Evolutionary conservation across 1,140 invertebrate genomes (phyloP).

Genomic region (Drosophila prosaltans): DNA sequence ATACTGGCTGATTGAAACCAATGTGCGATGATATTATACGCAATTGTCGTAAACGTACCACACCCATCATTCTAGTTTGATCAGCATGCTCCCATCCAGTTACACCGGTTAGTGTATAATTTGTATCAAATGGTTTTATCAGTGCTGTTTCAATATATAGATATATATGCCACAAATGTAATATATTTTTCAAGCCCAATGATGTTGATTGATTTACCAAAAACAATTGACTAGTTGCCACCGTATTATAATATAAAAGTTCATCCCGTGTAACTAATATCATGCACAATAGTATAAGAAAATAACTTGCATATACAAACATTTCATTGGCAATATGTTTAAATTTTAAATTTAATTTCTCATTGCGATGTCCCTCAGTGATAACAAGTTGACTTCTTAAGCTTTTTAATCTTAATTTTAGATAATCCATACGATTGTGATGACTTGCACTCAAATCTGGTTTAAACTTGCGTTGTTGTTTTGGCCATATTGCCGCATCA

Average conservation of each 20-base stretch:
- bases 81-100: conserved; percentile 40
- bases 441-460: conserved; percentile 1
- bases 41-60: conserved; percentile 62
- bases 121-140: conserved; percentile 41
- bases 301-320: conserved; percentile 48
- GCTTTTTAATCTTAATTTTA: conserved; percentile 36
- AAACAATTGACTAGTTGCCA: not conserved
- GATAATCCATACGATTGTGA: conserved; percentile 28
- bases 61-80: conserved; percentile 44
- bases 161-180: conserved; percentile 36
- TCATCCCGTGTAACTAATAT: conserved; percentile 23
- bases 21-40: conserved; percentile 8
- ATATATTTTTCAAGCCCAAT: conserved; percentile 22
- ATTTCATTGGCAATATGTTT: conserved; percentile 50
- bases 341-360: conserved; percentile 59
- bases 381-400: conserved; percentile 41
- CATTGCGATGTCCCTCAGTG: conserved; percentile 52
- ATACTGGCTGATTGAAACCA: conserved; percentile 21
- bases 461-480: not conserved
- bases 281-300: conserved; percentile 36
- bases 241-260: conserved; percentile 41
- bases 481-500: conserved; percentile 43
- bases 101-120: not conserved
- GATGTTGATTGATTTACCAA: conserved; percentile 5
- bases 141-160: conserved; percentile 38